Conservation (phyloP, 1,140 invertebrate species). For the Aphelenchoides fujianensis region DNA sequence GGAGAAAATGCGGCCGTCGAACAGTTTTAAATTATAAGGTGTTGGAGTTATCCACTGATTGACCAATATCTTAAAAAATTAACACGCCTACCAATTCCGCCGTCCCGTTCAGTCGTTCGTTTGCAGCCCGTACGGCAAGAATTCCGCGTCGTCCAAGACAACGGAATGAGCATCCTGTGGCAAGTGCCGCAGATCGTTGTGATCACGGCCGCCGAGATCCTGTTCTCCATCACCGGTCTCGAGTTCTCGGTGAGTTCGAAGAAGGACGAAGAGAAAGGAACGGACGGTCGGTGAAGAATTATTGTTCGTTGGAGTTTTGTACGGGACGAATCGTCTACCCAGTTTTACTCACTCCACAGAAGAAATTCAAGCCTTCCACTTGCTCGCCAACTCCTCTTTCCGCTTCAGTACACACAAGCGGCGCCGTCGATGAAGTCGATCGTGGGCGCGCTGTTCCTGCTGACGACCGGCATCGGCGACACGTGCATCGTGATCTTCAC, state of each 20-base stretch:
- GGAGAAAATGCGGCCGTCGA: constrained; percentile 62
- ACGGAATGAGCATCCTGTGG: constrained; percentile 56
- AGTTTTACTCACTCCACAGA: no score
- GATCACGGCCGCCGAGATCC: constrained; percentile 59
- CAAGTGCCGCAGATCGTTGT: constrained; percentile 59
- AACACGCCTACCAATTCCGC: background rate
- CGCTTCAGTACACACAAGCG: no score
- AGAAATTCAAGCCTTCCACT: background rate
- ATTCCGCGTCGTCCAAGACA: constrained; percentile 69
- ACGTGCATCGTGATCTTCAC: background rate
- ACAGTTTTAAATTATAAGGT: constrained; percentile 57
- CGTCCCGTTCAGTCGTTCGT: no score
- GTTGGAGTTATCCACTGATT: constrained; percentile 61
- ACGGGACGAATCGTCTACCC: no score
- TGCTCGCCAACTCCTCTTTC: background rate
- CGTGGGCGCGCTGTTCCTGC: constrained; percentile 62
- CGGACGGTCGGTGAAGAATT: no score
- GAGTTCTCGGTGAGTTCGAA: constrained; percentile 63
- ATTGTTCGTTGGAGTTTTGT: no score
- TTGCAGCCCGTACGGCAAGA: constrained; percentile 65
- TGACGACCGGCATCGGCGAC: background rate
- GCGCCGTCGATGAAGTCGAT: constrained; percentile 67
- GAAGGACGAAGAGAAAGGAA: no score
- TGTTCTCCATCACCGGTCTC: constrained; percentile 59
- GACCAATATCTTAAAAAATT: constrained; percentile 33